Evolutionary conservation across 2,113 vertebrate species (phyloP).

Genomic region (Scolopax mira): DNA sequence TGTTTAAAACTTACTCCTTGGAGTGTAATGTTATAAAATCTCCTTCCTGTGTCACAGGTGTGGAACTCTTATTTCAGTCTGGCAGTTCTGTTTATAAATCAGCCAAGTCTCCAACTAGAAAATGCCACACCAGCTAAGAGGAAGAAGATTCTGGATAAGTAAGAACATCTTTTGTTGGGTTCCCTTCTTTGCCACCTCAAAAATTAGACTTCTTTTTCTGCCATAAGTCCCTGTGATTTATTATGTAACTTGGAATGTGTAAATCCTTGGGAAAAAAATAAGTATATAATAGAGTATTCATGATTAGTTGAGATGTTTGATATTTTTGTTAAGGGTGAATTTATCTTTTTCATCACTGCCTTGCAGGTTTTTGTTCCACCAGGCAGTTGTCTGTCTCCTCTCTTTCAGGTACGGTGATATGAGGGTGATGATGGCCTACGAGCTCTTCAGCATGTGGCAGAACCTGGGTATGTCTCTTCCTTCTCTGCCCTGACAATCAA

Average conservation of each 20-base stretch:
- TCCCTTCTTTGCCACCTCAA: not conserved
- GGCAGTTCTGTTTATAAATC: constrained; percentile 96
- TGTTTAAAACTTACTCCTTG: not conserved
- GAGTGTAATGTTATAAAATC: not conserved
- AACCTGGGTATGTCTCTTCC: constrained; percentile 78
- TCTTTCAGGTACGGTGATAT: constrained; percentile 83
- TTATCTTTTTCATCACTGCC: not conserved
- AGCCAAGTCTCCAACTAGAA: constrained; percentile 95
- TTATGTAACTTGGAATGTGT: not conserved
- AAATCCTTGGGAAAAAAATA: not conserved
- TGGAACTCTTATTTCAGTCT: constrained; percentile 99
- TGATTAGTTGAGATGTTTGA: not conserved
- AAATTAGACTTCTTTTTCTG: not conserved
- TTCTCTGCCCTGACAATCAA: not conserved
- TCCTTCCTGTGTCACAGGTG: constrained; percentile 77
- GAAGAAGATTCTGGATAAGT: constrained; percentile 97
- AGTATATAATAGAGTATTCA: not conserved
- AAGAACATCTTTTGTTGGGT: constrained; percentile 63
- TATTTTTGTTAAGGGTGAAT: not conserved
- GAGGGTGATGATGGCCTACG: constrained; percentile 91
- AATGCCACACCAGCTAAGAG: constrained; percentile 87
- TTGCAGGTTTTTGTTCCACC: not conserved
- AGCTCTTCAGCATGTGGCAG: constrained; percentile 92
- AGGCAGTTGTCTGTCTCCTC: not conserved
- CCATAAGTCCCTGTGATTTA: not conserved